phyloP scores from a whole-genome alignment of 2,797 vertebrate species.

The Cuculus canorus region DNA sequence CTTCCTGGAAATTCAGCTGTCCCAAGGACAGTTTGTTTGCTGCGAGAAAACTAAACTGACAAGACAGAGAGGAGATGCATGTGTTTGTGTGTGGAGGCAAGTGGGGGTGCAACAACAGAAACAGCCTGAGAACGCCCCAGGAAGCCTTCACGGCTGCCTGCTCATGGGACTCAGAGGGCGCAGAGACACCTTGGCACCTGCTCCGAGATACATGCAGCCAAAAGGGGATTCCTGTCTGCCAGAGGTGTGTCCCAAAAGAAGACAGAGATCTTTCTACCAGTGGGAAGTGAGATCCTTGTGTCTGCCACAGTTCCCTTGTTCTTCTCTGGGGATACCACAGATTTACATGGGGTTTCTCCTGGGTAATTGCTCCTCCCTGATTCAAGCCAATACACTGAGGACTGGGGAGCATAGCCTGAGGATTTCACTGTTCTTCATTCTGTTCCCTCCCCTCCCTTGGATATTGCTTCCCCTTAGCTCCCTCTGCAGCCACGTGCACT shows the following conservation, averaged over 20 bases:
- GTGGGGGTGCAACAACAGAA: background rate
- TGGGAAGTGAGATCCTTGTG: background rate
- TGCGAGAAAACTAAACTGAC: conserved; percentile 71
- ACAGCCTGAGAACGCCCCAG: background rate
- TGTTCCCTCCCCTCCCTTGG: background rate
- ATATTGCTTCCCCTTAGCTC: background rate
- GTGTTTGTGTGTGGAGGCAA: background rate
- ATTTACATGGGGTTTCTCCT: background rate
- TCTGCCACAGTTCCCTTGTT: background rate
- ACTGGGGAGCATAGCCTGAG: background rate
- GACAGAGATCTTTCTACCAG: background rate
- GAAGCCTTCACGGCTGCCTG: background rate
- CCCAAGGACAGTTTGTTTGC: conserved; percentile 76
- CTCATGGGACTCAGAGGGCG: background rate
- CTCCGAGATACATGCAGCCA: accelerated
- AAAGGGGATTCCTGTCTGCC: background rate
- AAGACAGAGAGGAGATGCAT: conserved; percentile 53
- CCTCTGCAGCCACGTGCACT: background rate
- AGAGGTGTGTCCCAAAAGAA: background rate
- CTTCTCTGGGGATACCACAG: background rate
- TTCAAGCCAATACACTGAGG: background rate
- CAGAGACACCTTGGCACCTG: background rate
- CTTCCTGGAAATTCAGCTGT: conserved; percentile 76
- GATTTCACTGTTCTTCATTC: background rate
- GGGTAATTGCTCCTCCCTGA: background rate